Base-by-base conservation (phyloP, 2,888 invertebrate genomes). In the Eudemis profundana region DNA sequence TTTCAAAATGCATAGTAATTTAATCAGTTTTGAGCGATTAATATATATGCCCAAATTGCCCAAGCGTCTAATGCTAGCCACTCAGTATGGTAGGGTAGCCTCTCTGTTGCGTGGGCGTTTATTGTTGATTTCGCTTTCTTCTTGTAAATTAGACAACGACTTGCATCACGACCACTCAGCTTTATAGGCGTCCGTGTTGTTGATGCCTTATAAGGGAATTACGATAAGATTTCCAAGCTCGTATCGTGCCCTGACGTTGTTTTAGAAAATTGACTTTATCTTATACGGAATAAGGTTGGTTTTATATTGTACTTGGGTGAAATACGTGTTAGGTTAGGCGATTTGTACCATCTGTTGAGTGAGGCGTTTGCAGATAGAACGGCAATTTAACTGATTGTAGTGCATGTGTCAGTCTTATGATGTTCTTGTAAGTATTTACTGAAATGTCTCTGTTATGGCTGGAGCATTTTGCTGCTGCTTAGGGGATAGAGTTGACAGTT, bases 101-200 rank as follows among this genome's bases (percentile, higher is more conserved):
- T n/a, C 2, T 27, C 27, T 27, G n/a, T 40, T 17, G 60, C 17
- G 60, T 60, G 19, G 49, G 60, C 49, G 49, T 49, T 40, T 54
- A 40, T 53, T 54, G 54, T 54, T 38, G 40, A 42, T 42, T 42
- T 54, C 40, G 27, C 54, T 54, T 54, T 54, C 40, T 51, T 51
- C 21, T 29, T 42, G 14, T 29, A 42, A 54, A 42, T 40, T 42
- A 27, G 54, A 54, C 54, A 40, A 5, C 10, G 19, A 1, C 4
- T 17, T 54, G 54, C 27, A 42, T 54, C 54, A 42, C 27, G 8
- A 17, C 54, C 54, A 15, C 54, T 54, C 42, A 40, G 15, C 40
- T 27, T 42, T 54, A 12, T 27, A 17, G 40, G 15, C 27, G 27
- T 27, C 27, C n/a, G 21, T 40, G 38, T 53, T 40, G 8, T 27